Conservation (phyloP, 2,888 invertebrate species). For the Parapristionchus giblindavisi region DNA sequence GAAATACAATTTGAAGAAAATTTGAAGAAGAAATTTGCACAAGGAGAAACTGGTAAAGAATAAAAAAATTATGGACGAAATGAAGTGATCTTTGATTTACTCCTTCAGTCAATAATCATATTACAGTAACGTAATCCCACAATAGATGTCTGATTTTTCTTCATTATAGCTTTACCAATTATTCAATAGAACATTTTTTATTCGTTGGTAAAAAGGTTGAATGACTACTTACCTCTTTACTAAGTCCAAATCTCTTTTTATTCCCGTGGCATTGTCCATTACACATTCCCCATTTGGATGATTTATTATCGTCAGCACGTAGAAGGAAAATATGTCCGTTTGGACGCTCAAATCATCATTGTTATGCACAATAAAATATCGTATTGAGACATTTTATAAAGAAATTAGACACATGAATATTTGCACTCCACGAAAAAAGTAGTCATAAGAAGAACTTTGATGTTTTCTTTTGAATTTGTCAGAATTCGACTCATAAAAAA, state of each 20-base stretch:
- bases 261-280: slow-evolving; percentile 6
- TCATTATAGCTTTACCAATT: not conserved
- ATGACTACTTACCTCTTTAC: not conserved
- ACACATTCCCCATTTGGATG: slow-evolving; percentile 26
- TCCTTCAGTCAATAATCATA: too few species aligned
- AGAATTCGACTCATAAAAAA: too few species aligned
- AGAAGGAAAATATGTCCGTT: slow-evolving; percentile 19
- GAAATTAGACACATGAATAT: too few species aligned
- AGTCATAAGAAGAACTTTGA: too few species aligned
- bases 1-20: too few species aligned
- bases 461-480: too few species aligned
- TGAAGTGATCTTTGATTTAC: too few species aligned
- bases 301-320: not conserved
- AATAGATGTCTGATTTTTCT: not conserved
- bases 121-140: not conserved
- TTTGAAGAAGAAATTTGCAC: too few species aligned
- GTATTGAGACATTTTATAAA: too few species aligned
- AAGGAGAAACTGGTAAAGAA: too few species aligned
- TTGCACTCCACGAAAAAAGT: too few species aligned
- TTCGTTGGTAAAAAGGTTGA: not conserved
- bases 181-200: not conserved
- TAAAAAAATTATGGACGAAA: not conserved
- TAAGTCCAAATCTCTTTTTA: slow-evolving; percentile 1
- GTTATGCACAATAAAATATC: too few species aligned
- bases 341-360: slow-evolving; percentile 3